These are phyloP conservation scores for Cheilosia pagana DNA, from an alignment of 2,888 invertebrate species.

Conservation along the genomic window DNA sequence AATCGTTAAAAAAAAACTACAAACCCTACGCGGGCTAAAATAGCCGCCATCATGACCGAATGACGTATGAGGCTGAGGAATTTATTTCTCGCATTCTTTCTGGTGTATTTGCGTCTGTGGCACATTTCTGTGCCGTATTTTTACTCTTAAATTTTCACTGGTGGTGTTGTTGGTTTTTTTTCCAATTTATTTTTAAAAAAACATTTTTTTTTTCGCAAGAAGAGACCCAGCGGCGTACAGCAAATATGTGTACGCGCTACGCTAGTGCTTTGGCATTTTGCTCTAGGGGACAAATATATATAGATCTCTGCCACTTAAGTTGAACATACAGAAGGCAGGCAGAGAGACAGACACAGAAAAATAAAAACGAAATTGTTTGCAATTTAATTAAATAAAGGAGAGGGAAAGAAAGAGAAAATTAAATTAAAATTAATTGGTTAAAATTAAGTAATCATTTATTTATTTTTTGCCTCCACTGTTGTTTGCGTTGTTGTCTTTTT, in stretches of 20 bases:
- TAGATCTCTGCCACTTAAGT: slow-evolving; percentile 34
- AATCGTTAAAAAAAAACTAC: slow-evolving; percentile 15
- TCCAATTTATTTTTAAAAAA: slow-evolving; percentile 54
- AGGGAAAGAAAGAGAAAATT: slow-evolving; percentile 38
- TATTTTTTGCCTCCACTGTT: not conserved
- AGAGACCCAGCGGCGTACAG: slow-evolving; percentile 66
- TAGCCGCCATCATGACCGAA: slow-evolving; percentile 69
- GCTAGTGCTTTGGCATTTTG: slow-evolving; percentile 67
- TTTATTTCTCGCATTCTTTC: slow-evolving; percentile 72
- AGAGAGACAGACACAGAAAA: not conserved
- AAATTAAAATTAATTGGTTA: slow-evolving; percentile 60
- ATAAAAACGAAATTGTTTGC: slow-evolving; percentile 32
- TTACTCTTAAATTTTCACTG: slow-evolving; percentile 43
- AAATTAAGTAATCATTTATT: slow-evolving; percentile 54
- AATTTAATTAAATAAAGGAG: slow-evolving; percentile 59
- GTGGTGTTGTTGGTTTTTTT: slow-evolving; percentile 37
- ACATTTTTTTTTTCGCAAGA: slow-evolving; percentile 49
- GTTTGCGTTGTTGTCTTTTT: not conserved
- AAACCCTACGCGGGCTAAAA: slow-evolving; percentile 55
- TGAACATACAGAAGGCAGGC: slow-evolving; percentile 9
- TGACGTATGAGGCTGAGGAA: slow-evolving; percentile 71
- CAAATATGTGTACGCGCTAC: slow-evolving; percentile 41
- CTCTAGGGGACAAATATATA: slow-evolving; percentile 47
- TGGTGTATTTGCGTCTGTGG: slow-evolving; percentile 74
- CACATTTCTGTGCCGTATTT: slow-evolving; percentile 72